Conservation (phyloP, 2,888 invertebrate species). For the Acleris literana region DNA sequence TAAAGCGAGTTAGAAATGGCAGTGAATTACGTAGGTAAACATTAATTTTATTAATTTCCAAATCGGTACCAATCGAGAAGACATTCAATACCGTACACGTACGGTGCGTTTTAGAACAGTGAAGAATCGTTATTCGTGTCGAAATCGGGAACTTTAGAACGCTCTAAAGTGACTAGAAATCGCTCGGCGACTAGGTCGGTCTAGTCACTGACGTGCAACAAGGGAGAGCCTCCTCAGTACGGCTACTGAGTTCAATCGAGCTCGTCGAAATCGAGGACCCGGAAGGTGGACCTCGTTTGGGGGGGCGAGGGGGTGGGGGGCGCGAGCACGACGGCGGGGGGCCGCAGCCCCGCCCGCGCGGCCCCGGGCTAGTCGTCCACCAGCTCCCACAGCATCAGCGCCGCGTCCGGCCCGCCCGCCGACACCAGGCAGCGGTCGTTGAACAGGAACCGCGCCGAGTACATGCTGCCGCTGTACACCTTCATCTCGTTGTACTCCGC, state of each 20-base stretch:
- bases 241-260: slow-evolving; percentile 61
- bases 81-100: slow-evolving; percentile 3
- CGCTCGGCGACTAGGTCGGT: background rate
- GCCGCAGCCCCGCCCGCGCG: slow-evolving; percentile 54
- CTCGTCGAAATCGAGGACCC: slow-evolving; percentile 71
- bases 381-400: slow-evolving; percentile 95
- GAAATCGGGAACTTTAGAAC: slow-evolving; percentile 8
- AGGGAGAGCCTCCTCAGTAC: background rate
- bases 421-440: slow-evolving; percentile 94
- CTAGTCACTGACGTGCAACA: background rate
- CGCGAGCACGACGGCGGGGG: slow-evolving; percentile 68
- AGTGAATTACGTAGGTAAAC: slow-evolving; percentile 51
- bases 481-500: slow-evolving; percentile 95
- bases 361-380: slow-evolving; percentile 87
- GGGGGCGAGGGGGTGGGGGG: slow-evolving; percentile 74
- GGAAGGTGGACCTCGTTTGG: slow-evolving; percentile 59
- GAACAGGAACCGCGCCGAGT: slow-evolving; percentile 91
- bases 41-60: slow-evolving; percentile 40
- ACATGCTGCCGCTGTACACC: slow-evolving; percentile 92
- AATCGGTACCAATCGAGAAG: slow-evolving; percentile 5
- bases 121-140: slow-evolving; percentile 23
- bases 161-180: background rate
- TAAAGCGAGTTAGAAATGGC: slow-evolving; percentile 58
- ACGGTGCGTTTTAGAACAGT: slow-evolving; percentile 19
- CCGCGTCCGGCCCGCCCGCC: slow-evolving; percentile 94